A percentile compares a stretch with the other conserved stretches of the same genome.
phyloP scores from a whole-genome alignment of 2,797 vertebrate species.

The Enteromius fasciolatus region DNA sequence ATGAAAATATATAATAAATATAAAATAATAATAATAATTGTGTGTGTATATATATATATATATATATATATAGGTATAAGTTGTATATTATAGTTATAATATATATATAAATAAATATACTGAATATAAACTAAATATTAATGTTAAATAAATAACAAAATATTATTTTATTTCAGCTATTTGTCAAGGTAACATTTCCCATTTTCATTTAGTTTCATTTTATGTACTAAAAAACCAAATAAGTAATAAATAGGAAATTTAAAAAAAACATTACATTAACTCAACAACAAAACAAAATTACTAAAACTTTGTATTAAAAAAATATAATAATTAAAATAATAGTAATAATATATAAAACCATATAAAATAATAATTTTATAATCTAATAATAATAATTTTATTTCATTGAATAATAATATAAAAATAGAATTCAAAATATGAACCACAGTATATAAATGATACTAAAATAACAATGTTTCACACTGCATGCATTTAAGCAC shows the following conservation, averaged over 20 bases:
- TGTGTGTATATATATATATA: no score
- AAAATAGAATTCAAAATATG: no score
- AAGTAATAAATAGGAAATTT: neutral
- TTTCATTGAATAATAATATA: no score
- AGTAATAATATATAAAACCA: neutral
- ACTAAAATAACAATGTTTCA: neutral
- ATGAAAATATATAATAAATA: neutral
- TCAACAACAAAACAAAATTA: neutral
- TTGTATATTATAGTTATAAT: no score
- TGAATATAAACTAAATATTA: no score
- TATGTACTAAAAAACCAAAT: neutral
- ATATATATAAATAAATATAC: no score
- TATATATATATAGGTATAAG: no score
- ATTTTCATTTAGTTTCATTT: neutral
- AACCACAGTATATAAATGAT: neutral
- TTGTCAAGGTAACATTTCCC: neutral
- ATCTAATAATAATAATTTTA: no score
- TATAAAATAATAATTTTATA: no score
- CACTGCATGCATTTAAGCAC: slow-evolving; percentile 6
- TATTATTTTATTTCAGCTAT: no score
- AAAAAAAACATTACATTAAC: neutral
- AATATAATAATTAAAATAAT: neutral
- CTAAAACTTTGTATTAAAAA: neutral
- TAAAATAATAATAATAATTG: no score
- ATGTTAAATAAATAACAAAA: no score